Conservation (phyloP, 2,113 vertebrate species). For the Phoenicopterus ruber region DNA sequence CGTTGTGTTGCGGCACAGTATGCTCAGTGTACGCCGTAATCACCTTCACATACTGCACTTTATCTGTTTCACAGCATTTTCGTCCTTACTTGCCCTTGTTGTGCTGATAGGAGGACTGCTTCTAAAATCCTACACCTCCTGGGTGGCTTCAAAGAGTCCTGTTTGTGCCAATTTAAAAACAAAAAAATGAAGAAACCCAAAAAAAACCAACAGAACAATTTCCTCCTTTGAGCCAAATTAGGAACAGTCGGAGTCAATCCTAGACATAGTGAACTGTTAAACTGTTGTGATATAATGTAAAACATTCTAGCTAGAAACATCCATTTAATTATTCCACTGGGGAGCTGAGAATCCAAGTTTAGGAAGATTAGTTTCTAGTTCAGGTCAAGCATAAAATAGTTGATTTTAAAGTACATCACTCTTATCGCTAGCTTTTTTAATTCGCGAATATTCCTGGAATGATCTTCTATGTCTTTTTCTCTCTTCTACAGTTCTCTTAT, state of each 20-base stretch:
- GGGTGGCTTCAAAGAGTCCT: background rate
- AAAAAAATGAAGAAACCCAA: background rate
- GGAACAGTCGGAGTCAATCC: background rate
- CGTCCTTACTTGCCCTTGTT: accelerated
- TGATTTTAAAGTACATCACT: background rate
- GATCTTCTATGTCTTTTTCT: background rate
- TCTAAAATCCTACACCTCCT: background rate
- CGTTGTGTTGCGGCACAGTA: accelerated
- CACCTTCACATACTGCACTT: background rate
- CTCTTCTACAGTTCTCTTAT: background rate
- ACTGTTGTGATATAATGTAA: background rate
- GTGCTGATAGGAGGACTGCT: background rate
- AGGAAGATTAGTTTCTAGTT: background rate
- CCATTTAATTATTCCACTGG: background rate
- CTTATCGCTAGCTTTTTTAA: background rate
- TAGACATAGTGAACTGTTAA: background rate
- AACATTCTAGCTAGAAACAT: background rate
- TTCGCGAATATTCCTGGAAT: background rate
- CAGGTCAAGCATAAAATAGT: background rate
- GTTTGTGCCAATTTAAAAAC: accelerated
- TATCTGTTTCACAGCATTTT: background rate
- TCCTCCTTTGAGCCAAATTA: background rate
- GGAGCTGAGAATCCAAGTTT: background rate
- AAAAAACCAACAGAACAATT: background rate
- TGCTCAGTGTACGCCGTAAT: accelerated